Base-by-base conservation (phyloP, 2,797 vertebrate species). In the Protonibea diacanthus region DNA sequence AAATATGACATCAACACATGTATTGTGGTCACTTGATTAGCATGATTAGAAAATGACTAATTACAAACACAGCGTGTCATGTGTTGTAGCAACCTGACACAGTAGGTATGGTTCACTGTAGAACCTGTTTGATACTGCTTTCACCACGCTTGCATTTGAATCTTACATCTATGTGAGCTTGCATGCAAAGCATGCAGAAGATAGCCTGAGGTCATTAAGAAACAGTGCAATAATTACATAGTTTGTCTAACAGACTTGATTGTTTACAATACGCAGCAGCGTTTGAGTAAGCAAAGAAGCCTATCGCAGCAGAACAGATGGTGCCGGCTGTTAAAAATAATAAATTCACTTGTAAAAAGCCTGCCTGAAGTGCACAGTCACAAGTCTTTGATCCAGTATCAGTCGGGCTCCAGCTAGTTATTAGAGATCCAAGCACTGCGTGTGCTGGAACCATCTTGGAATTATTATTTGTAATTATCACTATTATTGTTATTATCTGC, bases 221-320 rank as follows among this genome's bases (percentile, higher is more conserved):
- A 44, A 73, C 13, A n/a, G 42, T 59, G 27, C 56, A 17, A 44
- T 65, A 27, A 67, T 68, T 6, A 29, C 27, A 44, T 60, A 5
- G 23, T 71, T 68, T 71, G 27, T 59, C 29, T 48, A 53, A 42
- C 44, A 45, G 58, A 73, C 17, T 60, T 0, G 4, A 53, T 42
- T 72, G 29, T 55, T 55, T 62, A 45, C 20, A 7, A n/a, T n/a
- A 27, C 49, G 52, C 40, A 49, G 58, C 62, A 71, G 57, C 18
- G 14, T 60, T 57, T 49, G 17, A 60, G 29, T 57, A 40, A 61
- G 33, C 38, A 76, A 53, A 63, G 51, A 68, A 45, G 53, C 33
- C 23, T 13, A 38, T 62, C 27, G 38, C 20, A 57, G 51, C 21
- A 7, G 68, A 76, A 44, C 71, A 71, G 78, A 78, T 77, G 60